Evolutionary conservation across 2,888 invertebrate species (phyloP).

Genomic region (Lasioglossum morio): DNA sequence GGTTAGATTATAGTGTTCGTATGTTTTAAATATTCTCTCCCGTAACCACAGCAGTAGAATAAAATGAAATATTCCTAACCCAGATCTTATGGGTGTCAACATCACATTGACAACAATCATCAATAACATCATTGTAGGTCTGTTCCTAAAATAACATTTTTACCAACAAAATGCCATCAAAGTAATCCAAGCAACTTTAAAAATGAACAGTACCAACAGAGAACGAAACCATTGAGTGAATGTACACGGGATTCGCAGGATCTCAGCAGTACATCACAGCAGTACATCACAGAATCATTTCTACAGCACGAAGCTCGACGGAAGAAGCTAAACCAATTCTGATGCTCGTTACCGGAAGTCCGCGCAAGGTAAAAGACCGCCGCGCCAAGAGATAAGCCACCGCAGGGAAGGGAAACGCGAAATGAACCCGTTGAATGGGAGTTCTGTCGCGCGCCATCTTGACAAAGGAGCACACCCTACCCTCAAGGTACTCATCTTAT

Average conservation of each 20-base stretch:
- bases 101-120: background rate
- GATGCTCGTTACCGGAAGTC: conserved; percentile 44
- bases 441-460: conserved; percentile 45
- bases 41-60: too few relatives aligned
- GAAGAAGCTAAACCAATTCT: conserved; percentile 38
- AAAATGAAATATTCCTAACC: too few relatives aligned
- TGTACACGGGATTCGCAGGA: background rate
- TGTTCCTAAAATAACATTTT: background rate
- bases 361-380: conserved; percentile 29
- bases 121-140: background rate
- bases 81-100: too few relatives aligned
- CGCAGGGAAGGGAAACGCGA: conserved; percentile 24
- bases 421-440: conserved; percentile 41
- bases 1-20: too few relatives aligned
- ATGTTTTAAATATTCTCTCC: too few relatives aligned
- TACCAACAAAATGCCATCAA: background rate
- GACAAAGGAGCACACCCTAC: conserved; percentile 37
- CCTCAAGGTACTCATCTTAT: conserved; percentile 48
- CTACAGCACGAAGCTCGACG: background rate
- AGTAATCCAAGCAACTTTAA: background rate
- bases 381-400: conserved; percentile 46
- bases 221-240: background rate
- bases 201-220: background rate
- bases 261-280: background rate
- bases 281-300: background rate